Conservation (phyloP, 2,888 invertebrate species). For the Nyleta sp. region DNA sequence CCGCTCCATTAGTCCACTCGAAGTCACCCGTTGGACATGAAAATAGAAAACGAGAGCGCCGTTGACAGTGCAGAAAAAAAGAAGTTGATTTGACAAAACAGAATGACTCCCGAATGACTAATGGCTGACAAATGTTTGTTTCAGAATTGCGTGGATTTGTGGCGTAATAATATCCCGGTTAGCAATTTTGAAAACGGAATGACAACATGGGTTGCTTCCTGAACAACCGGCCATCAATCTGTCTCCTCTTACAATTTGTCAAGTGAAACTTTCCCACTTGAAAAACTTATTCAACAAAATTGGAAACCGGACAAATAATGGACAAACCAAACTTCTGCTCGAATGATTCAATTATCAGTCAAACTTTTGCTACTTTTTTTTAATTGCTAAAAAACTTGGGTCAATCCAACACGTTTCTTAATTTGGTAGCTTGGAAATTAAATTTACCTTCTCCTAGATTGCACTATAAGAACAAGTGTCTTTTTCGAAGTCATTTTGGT, state of each 20-base stretch:
- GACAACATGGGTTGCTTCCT: neutral
- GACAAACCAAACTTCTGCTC: no score
- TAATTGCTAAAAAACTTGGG: no score
- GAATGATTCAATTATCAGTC: no score
- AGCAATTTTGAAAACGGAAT: slow-evolving; percentile 3
- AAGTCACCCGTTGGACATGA: neutral
- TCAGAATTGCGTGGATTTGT: slow-evolving; percentile 2
- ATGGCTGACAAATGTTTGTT: slow-evolving; percentile 4
- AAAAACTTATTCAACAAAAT: no score
- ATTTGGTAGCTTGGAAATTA: no score
- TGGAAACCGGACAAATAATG: no score
- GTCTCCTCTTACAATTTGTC: neutral
- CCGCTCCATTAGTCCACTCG: no score
- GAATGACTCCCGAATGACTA: neutral
- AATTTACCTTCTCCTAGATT: no score
- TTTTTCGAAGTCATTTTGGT: no score
- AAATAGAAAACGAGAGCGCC: neutral
- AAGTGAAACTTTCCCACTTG: neutral
- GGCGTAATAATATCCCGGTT: neutral
- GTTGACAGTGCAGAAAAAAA: neutral
- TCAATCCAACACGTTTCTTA: no score
- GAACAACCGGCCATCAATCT: slow-evolving; percentile 2
- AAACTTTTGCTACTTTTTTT: no score
- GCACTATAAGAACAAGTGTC: no score
- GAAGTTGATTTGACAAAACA: neutral